These are phyloP conservation scores for Catharus fuscescens DNA, from an alignment of 2,113 vertebrate species.

Conservation along the genomic window DNA sequence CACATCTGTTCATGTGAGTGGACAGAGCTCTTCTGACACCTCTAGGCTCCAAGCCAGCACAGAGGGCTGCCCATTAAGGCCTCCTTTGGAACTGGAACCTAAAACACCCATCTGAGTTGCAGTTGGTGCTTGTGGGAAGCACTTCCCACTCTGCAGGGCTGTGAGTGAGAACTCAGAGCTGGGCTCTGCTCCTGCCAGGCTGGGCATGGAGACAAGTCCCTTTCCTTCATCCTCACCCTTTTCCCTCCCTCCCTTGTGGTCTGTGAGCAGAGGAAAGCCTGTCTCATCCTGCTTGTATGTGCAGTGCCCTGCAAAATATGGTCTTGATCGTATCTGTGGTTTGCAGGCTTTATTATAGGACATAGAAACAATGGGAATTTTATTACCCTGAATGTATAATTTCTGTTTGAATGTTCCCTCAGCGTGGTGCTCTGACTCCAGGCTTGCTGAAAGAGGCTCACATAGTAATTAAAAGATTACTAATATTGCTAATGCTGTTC, in stretches of 20 bases:
- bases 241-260: neutral
- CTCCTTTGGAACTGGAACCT: neutral
- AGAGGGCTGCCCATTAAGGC: neutral
- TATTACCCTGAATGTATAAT: conserved; percentile 31
- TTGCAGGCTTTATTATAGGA: conserved; percentile 3
- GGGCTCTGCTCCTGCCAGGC: neutral
- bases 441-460: neutral
- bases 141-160: neutral
- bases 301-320: neutral
- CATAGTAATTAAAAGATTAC: conserved; percentile 22
- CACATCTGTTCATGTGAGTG: neutral
- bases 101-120: neutral
- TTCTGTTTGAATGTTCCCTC: conserved; percentile 50
- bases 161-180: neutral
- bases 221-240: neutral
- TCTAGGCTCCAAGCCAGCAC: neutral
- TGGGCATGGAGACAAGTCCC: neutral
- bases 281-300: neutral
- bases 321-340: conserved; percentile 31
- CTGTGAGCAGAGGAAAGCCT: neutral
- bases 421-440: conserved; percentile 24
- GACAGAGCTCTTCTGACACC: neutral
- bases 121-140: neutral
- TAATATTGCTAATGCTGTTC: conserved; percentile 41
- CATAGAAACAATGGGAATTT: conserved; percentile 33